phyloP scores from a whole-genome alignment of 1,140 invertebrate genomes.

The Drosophila nigrodunni region DNA sequence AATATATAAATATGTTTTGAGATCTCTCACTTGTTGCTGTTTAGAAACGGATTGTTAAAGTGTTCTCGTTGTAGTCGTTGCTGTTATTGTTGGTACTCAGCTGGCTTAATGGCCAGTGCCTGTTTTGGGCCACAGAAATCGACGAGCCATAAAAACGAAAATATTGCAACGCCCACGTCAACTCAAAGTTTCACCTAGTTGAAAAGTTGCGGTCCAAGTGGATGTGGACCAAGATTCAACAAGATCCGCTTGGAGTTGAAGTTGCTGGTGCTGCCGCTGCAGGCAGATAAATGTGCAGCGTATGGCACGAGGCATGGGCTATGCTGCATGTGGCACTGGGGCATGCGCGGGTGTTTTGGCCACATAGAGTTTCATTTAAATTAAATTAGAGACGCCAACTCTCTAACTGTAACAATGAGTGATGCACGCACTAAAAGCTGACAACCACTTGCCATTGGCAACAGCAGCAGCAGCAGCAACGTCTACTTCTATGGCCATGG shows the following conservation, averaged over 20 bases:
- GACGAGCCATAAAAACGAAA: constrained; percentile 70
- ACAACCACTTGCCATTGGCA: constrained; percentile 52
- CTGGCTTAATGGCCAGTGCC: constrained; percentile 64
- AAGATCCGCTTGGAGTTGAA: constrained; percentile 48
- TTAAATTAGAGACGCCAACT: constrained; percentile 80
- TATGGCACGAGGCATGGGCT: constrained; percentile 23
- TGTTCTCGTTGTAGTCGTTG: neutral
- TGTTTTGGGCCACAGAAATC: constrained; percentile 56
- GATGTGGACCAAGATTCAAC: constrained; percentile 59
- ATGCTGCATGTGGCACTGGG: constrained; percentile 17
- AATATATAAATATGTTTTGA: neutral
- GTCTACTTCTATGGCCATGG: neutral
- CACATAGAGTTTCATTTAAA: constrained; percentile 71
- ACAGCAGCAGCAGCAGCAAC: neutral
- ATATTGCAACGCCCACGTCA: constrained; percentile 69
- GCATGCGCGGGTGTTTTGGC: constrained; percentile 60
- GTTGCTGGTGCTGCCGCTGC: constrained; percentile 37
- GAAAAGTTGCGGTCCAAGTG: constrained; percentile 57
- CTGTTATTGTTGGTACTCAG: neutral
- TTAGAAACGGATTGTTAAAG: neutral
- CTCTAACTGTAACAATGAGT: constrained; percentile 83
- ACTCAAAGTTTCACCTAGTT: constrained; percentile 69
- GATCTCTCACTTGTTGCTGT: neutral
- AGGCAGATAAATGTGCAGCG: constrained; percentile 67
- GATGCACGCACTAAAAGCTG: constrained; percentile 79